phyloP scores from a whole-genome alignment of 2,113 vertebrate genomes.

The Naja naja region DNA sequence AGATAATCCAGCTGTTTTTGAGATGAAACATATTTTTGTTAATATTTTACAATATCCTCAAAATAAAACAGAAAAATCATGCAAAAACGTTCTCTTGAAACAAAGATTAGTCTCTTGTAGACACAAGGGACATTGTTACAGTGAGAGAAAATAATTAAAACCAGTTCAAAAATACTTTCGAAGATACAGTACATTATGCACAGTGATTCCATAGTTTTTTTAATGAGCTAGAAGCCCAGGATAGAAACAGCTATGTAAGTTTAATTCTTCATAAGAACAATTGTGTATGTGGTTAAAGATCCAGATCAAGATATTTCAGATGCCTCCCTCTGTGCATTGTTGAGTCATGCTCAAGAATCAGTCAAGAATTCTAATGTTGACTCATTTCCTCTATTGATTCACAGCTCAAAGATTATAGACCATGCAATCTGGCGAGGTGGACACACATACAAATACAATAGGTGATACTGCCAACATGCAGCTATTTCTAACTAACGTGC shows the following conservation, averaged over 20 bases:
- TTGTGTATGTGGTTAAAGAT: neutral
- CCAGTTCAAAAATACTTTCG: neutral
- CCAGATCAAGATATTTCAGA: neutral
- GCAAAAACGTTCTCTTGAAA: constrained; percentile 18
- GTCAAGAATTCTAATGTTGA: neutral
- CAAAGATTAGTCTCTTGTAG: neutral
- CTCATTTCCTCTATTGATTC: neutral
- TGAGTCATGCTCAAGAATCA: neutral
- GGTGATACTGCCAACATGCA: neutral
- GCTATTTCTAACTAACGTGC: neutral
- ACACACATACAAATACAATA: neutral
- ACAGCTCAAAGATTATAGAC: neutral
- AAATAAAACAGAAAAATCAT: constrained; percentile 4
- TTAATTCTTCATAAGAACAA: neutral
- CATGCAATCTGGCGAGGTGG: neutral
- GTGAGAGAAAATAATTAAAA: neutral
- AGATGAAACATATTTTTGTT: neutral
- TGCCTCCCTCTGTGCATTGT: neutral
- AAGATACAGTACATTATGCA: neutral
- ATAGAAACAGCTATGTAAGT: neutral
- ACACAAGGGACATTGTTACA: neutral
- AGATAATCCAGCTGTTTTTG: neutral
- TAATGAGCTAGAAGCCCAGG: neutral
- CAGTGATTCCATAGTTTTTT: neutral
- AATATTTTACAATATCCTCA: neutral